phyloP scores from a whole-genome alignment of 2,888 invertebrate species.

The Cerastoderma edule region DNA sequence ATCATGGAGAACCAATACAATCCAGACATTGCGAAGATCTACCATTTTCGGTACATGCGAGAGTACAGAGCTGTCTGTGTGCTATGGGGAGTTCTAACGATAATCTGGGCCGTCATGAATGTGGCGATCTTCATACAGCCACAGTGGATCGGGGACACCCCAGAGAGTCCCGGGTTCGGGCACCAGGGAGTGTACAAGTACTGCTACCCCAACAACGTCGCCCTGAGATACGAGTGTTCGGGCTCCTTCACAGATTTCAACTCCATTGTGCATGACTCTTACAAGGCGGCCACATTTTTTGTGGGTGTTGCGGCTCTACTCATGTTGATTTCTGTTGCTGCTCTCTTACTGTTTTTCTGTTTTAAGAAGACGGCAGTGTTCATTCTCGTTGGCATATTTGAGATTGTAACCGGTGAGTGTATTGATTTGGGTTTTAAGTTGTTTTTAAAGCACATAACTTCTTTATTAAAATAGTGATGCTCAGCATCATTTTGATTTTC shows the following conservation, averaged over 20 bases:
- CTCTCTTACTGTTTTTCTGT: conserved; percentile 95
- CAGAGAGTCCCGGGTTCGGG: conserved; percentile 88
- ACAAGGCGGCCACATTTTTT: conserved; percentile 93
- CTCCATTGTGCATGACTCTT: conserved; percentile 92
- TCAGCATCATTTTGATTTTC: too few species aligned
- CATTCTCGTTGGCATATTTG: conserved; percentile 97
- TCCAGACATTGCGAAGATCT: conserved; percentile 75
- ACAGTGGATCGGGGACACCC: conserved; percentile 85
- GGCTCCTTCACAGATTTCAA: conserved; percentile 90
- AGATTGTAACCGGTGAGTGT: conserved; percentile 94
- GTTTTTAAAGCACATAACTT: too few species aligned
- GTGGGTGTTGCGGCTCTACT: conserved; percentile 93
- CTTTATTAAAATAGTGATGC: too few species aligned
- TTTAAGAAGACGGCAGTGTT: conserved; percentile 96
- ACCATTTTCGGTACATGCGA: conserved; percentile 82
- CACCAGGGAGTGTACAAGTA: conserved; percentile 96
- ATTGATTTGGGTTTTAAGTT: too few species aligned
- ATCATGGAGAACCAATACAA: conserved; percentile 70
- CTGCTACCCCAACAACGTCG: conserved; percentile 85
- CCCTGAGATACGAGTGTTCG: conserved; percentile 86
- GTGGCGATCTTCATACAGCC: conserved; percentile 98
- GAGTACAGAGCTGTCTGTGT: conserved; percentile 93
- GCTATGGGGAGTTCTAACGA: conserved; percentile 98
- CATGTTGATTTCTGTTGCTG: conserved; percentile 93
- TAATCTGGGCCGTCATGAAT: conserved; percentile 98